A percentile compares a stretch with the other conserved stretches of the same genome.
These are phyloP conservation scores for Tetranychus urticae DNA, from an alignment of 1,140 invertebrate genomes.

Conservation along the genomic window DNA sequence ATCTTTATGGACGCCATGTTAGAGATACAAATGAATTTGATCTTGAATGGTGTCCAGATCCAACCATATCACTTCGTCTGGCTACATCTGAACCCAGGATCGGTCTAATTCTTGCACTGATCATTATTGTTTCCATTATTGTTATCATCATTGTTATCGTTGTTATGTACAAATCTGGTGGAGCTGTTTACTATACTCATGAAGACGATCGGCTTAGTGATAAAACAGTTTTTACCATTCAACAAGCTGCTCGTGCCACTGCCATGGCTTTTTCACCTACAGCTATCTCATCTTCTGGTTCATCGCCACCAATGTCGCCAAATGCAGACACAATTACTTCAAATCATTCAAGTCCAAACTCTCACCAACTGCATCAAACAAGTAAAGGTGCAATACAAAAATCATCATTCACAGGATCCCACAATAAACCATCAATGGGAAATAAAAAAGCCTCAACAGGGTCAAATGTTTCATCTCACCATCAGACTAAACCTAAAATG, in stretches of 20 bases:
- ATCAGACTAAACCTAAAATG: too few species aligned
- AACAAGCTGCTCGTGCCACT: neutral
- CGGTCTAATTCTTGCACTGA: constrained; percentile 19
- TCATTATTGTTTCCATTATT: constrained; percentile 18
- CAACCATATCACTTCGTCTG: constrained; percentile 7
- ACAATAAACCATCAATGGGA: too few species aligned
- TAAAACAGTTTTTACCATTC: constrained; percentile 2
- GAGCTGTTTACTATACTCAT: constrained; percentile 43
- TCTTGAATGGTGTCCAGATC: constrained; percentile 11
- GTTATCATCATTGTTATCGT: constrained; percentile 17
- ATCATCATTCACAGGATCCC: too few species aligned
- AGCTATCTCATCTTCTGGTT: neutral
- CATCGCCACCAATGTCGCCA: neutral
- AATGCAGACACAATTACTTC: too few species aligned
- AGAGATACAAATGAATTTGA: constrained; percentile 9
- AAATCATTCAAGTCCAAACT: too few species aligned
- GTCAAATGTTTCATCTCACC: too few species aligned
- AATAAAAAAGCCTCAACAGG: too few species aligned
- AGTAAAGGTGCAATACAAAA: too few species aligned
- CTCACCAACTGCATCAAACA: too few species aligned
- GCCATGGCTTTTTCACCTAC: neutral
- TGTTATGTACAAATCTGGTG: constrained; percentile 28
- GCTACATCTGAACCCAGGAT: constrained; percentile 12
- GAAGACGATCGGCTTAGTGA: constrained; percentile 29
- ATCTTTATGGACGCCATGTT: constrained; percentile 10